Base-by-base conservation (phyloP, 2,797 vertebrate species). In the Cottoperca gobio region DNA sequence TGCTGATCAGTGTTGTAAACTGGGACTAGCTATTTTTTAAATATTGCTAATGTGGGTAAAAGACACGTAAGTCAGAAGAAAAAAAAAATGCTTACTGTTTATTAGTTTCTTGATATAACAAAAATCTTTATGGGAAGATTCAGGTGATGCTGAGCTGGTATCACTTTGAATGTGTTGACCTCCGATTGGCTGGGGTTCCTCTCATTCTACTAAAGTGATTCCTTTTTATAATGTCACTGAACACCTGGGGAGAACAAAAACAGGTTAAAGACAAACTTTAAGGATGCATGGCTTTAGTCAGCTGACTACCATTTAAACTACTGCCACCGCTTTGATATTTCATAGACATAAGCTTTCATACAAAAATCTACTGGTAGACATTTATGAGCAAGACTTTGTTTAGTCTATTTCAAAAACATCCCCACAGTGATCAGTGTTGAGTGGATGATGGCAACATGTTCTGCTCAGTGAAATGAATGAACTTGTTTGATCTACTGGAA, bases 401-500 rank as follows among this genome's bases (percentile, higher is more conserved):
- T 3, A 31, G 21, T 39, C 5, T 1, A 28, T 45, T 59, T 55
- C 0, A 28, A 23, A 59, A 77, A 66, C 6, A 46, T 67, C 55
- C 66, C 35, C 66, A 55, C 52, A 60, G 52, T 77, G 59, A 17
- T 78, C 63, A 28, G 73, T 64, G 45, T 75, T 76, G 33, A 73
- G 46, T 62, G 17, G 13, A 64, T 64, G 45, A 43, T 8, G 28
- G 71, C 79, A 84, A 83, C 73, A 76, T 86, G 79, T 83, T 87
- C 81, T 85, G 80, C 55, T 54, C 62, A 68, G 63, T 86, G 71
- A 80, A 82, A 66, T 85, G 81, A 70, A 55, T 73, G 53, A 88
- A 83, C 52, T 69, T 86, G 80, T 85, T 82, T 83, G 64, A 79
- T 77, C 68, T 66, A 48, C 73, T 85, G 76, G 75, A 88, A 82